Evolutionary conservation across 2,113 vertebrate species (phyloP).

Genomic region (Oryzias celebensis): DNA sequence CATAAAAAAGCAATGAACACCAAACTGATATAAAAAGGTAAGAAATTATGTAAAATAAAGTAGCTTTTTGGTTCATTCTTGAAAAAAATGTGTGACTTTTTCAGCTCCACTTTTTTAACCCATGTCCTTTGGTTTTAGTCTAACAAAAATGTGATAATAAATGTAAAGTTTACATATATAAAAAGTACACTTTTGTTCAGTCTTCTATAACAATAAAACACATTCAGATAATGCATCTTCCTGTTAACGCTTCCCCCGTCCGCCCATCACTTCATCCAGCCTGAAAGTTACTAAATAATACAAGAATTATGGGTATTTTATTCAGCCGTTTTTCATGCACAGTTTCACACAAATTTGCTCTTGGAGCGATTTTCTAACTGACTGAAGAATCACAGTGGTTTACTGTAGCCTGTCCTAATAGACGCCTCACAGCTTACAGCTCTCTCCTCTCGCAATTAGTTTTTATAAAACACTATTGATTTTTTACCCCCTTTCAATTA

Average conservation of each 20-base stretch:
- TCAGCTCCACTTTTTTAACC: not conserved
- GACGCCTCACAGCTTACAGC: slow-evolving; percentile 55
- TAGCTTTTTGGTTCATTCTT: not conserved
- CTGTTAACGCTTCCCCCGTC: slow-evolving; percentile 27
- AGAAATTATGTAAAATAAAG: no score
- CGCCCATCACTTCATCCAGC: slow-evolving; percentile 61
- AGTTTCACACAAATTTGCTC: slow-evolving; percentile 78
- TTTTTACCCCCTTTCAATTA: slow-evolving; percentile 75
- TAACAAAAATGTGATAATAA: not conserved
- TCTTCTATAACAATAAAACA: slow-evolving; percentile 9
- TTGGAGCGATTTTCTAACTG: slow-evolving; percentile 72
- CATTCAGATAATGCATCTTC: slow-evolving; percentile 22
- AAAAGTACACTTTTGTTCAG: not conserved
- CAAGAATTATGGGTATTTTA: slow-evolving; percentile 73
- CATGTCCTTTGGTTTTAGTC: not conserved
- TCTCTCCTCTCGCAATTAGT: slow-evolving; percentile 73
- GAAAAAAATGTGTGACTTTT: no score
- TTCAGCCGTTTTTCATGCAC: slow-evolving; percentile 74
- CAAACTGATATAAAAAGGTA: no score
- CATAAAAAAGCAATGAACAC: no score
- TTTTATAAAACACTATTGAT: slow-evolving; percentile 82
- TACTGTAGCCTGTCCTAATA: slow-evolving; percentile 56
- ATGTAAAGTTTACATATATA: not conserved
- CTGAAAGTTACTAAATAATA: slow-evolving; percentile 79
- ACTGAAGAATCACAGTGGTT: slow-evolving; percentile 62